These are phyloP conservation scores for Papilio elwesi DNA, from an alignment of 2,888 invertebrate genomes.

Conservation along the genomic window DNA sequence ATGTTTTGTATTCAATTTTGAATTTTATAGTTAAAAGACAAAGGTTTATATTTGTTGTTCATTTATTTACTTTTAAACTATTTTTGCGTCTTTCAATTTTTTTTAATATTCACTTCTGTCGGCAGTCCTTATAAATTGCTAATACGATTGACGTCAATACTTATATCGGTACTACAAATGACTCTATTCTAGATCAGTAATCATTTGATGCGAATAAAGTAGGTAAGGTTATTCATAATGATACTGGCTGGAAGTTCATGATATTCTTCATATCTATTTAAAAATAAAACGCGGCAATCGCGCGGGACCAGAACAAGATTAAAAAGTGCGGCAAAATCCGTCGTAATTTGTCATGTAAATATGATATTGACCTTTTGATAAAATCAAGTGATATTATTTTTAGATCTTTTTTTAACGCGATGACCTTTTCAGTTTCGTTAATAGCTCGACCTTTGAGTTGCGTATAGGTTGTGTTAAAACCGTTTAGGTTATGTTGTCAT, in stretches of 20 bases:
- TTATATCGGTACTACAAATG: too few relatives aligned
- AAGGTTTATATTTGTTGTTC: too few relatives aligned
- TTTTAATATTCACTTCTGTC: too few relatives aligned
- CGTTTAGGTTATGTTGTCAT: not conserved
- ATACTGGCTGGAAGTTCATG: not conserved
- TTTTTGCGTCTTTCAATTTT: too few relatives aligned
- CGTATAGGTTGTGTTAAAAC: not conserved
- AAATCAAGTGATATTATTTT: not conserved
- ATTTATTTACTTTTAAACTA: too few relatives aligned
- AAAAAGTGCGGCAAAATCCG: slow-evolving; percentile 9
- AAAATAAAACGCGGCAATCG: not conserved
- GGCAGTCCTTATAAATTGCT: too few relatives aligned
- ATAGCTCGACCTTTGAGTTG: not conserved
- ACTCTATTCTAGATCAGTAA: too few relatives aligned
- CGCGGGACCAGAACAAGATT: too few relatives aligned
- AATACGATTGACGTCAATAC: too few relatives aligned
- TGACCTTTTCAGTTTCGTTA: slow-evolving; percentile 8
- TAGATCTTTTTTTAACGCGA: not conserved
- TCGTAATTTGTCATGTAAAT: slow-evolving; percentile 27
- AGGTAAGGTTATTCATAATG: not conserved
- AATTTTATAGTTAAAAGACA: too few relatives aligned
- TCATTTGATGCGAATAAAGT: not conserved
- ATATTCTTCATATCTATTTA: not conserved
- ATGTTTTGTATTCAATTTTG: too few relatives aligned
- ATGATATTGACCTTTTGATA: slow-evolving; percentile 5